Base-by-base conservation (phyloP, 2,797 vertebrate species). In the Xenops minutus region DNA sequence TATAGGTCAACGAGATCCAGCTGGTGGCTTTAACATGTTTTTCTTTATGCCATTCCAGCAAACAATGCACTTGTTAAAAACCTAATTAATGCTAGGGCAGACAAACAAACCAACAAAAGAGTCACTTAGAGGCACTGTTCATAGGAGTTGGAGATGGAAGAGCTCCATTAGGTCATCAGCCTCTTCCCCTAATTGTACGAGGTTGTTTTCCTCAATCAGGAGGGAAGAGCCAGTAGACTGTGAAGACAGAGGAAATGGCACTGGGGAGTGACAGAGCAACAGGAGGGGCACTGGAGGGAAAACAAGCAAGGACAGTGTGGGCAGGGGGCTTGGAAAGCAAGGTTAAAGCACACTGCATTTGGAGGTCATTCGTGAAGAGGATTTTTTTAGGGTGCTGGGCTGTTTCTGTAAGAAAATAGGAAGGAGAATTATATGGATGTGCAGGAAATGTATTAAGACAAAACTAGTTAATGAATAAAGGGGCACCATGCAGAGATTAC, bases 51-150 rank as follows among this genome's bases (percentile, higher is more conserved):
- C 79, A 26, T 92, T 94, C 82, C 66, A 59, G 59, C 74, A 93
- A 93, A 98, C 97, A 98, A 95, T 96, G 96, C 83, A 48, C 63
- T 97, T 96, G 88, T 98, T 96, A 97, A 94, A 95, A 91, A 95
- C 81, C 89, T 97, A 95, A 97, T 97, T 78, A 97, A 97, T 97
- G 97, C 95, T 39, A 43, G 80, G 90, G 51, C 54, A 5, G 95
- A 94, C 95, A 97, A 97, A 97, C 97, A 96, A 95, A 81, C 58
- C 74, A 97, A 97, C 96, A 98, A 97, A 97, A 96, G 97, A 85
- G 88, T 63, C 90, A 83, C 95, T 97, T 93, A 96, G 92, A 95
- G 76, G 72, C 97, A 81, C 76, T 96, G 91, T 79, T 96, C 81
- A 75, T 27, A 66, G 88, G 93, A 92, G 80, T 63, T 63, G 17